These are phyloP conservation scores for Muntiacus reevesi DNA, from an alignment of 2,113 vertebrate species.

Conservation along the genomic window DNA sequence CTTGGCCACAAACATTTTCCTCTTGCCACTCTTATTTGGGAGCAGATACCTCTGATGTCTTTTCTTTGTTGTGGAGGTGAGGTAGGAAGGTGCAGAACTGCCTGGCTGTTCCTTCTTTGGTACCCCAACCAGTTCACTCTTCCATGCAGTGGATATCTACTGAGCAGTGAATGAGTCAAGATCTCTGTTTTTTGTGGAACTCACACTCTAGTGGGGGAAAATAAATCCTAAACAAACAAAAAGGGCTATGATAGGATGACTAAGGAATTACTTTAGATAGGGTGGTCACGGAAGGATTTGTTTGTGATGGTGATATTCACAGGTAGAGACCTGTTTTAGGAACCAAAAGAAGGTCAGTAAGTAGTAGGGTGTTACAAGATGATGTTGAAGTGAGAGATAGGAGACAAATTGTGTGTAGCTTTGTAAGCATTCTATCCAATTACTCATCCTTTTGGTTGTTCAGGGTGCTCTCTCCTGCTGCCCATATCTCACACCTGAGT, in stretches of 20 bases:
- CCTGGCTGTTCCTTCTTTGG: conserved; percentile 21
- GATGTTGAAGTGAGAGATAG: background rate
- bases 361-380: background rate
- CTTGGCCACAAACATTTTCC: background rate
- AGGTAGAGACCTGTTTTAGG: background rate
- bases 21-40: background rate
- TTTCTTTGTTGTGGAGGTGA: background rate
- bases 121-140: background rate
- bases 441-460: background rate
- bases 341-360: background rate
- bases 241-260: background rate
- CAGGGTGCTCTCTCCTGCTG: background rate
- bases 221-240: background rate
- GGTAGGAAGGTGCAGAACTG: background rate
- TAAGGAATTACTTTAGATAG: background rate
- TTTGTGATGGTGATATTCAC: background rate
- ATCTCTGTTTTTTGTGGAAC: background rate
- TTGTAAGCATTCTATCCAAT: background rate
- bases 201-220: background rate
- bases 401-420: background rate
- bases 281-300: background rate
- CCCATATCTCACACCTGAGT: background rate
- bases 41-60: background rate
- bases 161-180: background rate
- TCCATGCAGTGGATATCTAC: background rate